Base-by-base conservation (phyloP, 2,797 vertebrate species). In the Chaenodraco wilsoni region DNA sequence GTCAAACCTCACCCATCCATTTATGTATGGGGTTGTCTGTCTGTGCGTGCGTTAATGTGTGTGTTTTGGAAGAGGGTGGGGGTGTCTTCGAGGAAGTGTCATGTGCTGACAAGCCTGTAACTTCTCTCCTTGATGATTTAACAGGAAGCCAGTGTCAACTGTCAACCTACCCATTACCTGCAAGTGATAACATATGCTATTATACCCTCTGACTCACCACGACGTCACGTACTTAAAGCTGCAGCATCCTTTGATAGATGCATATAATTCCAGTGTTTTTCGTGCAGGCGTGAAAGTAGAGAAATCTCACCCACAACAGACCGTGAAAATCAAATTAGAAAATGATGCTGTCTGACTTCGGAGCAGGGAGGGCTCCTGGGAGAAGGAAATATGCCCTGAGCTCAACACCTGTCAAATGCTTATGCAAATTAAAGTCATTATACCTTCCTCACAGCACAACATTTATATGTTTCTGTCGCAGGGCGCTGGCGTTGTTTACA, bases 81-180 rank as follows among this genome's bases (percentile, higher is more conserved):
- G 41, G 69, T 17, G 55, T 76, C 80, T 69, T 67, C 31, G 4
- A 74, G 81, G 77, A 85, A 86, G 67, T 65, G 62, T 75, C 76
- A 23, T 91, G 93, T 90, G 86, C 78, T 70, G 77, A 91, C 92
- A 92, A 68, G 91, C 82, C 90, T 77, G 48, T 58, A 62, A 66
- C 79, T 58, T 27, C 41, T 65, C 71, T 57, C 76, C 81, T 83
- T 89, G 86, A 87, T 89, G 81, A 64, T 84, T 88, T 86, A 79
- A 80, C 85, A 84, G 89, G 87, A 88, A 86, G 87, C 78, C 66
- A 23, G 75, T 57, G 83, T 89, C 81, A 71, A 45, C 82, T 74
- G 80, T 85, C 79, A 85, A 81, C 82, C 82, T 78, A 76, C 78
- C 83, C 75, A 88, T 88, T 91, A 88, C 79, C 85, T 79, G 79